A percentile compares a stretch with the other conserved stretches of the same genome.
Evolutionary conservation across 2,113 vertebrate species (phyloP).

Genomic region (Potamarius usumacintae): DNA sequence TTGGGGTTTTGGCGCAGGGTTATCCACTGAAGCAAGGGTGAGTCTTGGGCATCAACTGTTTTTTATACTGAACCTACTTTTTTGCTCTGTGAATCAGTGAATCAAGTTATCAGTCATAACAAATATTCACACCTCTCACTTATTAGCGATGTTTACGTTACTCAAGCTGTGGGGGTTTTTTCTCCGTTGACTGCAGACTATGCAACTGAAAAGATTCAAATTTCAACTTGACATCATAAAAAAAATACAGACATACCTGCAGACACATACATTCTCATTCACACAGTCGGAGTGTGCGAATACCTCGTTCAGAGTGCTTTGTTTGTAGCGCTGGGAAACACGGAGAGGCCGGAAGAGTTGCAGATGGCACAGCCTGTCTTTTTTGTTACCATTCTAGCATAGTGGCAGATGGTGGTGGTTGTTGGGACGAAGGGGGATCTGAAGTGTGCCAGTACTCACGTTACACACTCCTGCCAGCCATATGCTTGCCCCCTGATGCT

Average conservation of each 20-base stretch:
- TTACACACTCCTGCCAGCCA: slow-evolving; percentile 50
- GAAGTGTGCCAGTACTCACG: slow-evolving; percentile 45
- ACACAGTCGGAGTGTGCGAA: slow-evolving; percentile 10
- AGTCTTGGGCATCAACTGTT: not conserved
- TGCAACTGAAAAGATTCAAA: not conserved
- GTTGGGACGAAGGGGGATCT: slow-evolving; percentile 32
- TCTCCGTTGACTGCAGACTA: not conserved
- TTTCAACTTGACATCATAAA: not conserved
- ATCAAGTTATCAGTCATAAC: not conserved
- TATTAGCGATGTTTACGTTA: slow-evolving; percentile 6
- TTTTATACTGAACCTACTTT: not conserved
- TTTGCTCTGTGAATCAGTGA: not conserved
- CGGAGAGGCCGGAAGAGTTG: not conserved
- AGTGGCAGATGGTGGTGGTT: slow-evolving; percentile 48
- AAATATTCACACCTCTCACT: not conserved
- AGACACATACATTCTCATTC: slow-evolving; percentile 20
- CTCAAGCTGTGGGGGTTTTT: not conserved
- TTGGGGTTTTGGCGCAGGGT: no score
- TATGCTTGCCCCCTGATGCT: slow-evolving; percentile 54
- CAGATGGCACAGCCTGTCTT: not conserved
- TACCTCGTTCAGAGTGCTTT: slow-evolving; percentile 17
- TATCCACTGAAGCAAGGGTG: no score
- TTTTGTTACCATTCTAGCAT: slow-evolving; percentile 35
- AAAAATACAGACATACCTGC: not conserved
- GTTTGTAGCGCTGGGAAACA: not conserved